A percentile compares a stretch with the other conserved stretches of the same genome.
Evolutionary conservation across 2,113 vertebrate species (phyloP).

Genomic region (Sigmodon hispidus): DNA sequence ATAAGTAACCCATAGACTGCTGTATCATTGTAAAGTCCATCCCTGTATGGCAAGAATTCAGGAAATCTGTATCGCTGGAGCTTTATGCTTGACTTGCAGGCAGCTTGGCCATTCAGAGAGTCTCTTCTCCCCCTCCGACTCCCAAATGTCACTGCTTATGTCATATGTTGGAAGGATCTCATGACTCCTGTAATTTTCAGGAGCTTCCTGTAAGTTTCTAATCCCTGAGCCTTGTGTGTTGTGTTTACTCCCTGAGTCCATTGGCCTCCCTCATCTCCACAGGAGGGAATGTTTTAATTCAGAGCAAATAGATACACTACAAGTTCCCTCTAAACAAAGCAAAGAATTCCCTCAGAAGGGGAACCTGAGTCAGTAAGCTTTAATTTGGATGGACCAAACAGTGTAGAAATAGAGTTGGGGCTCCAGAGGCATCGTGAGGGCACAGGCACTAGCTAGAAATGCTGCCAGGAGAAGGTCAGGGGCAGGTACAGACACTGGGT

Average conservation of each 20-base stretch:
- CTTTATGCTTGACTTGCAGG: too few species aligned
- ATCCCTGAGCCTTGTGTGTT: background rate
- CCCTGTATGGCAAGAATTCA: background rate
- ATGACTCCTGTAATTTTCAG: background rate
- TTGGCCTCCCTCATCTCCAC: background rate
- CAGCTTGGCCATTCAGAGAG: background rate
- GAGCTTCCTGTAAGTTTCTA: background rate
- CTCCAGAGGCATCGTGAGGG: background rate
- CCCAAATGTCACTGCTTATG: background rate
- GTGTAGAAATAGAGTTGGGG: background rate
- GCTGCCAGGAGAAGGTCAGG: background rate
- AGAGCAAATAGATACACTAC: background rate
- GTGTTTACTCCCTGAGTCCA: background rate
- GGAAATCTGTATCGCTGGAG: background rate
- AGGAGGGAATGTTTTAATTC: background rate
- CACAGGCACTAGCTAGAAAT: background rate
- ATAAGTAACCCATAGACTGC: background rate
- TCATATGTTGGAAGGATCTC: background rate
- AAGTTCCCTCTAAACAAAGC: background rate
- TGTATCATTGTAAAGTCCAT: background rate
- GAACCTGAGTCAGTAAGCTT: background rate
- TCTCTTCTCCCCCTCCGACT: too few species aligned
- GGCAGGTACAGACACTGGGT: background rate
- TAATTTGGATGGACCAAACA: background rate
- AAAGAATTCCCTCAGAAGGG: background rate